Conservation (phyloP, 2,797 vertebrate genomes). For the Girardinus metallicus region DNA sequence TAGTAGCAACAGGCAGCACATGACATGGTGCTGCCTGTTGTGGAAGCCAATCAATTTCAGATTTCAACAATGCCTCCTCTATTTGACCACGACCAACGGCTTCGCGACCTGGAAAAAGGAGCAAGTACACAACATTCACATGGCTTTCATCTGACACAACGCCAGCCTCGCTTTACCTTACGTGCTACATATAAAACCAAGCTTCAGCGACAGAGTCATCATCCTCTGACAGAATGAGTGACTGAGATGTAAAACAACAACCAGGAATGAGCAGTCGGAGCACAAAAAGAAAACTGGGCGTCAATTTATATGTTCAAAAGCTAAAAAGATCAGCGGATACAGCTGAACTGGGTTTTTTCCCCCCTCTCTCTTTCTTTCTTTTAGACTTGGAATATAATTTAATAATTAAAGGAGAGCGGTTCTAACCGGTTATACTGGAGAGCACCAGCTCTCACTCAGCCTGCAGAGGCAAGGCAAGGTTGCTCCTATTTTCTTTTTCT, state of each 20-base stretch:
- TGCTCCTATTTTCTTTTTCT: not conserved
- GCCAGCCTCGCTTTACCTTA: not conserved
- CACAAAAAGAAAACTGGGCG: no score
- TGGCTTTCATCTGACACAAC: not conserved
- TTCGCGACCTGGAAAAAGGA: not conserved
- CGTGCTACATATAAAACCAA: not conserved
- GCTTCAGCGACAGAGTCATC: not conserved
- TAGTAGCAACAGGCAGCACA: not conserved
- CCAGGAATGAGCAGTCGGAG: no score
- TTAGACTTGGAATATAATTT: conserved; percentile 57
- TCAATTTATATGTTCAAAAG: not conserved
- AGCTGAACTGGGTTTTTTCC: conserved; percentile 24
- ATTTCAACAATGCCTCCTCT: not conserved
- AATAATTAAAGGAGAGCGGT: conserved; percentile 77
- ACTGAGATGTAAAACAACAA: conserved; percentile 31
- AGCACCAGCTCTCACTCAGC: conserved; percentile 45
- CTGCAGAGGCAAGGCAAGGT: conserved; percentile 42
- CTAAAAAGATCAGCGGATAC: conserved; percentile 1
- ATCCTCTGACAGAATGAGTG: not conserved
- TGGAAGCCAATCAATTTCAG: conserved; percentile 2
- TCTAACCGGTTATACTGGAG: conserved; percentile 73
- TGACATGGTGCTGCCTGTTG: not conserved
- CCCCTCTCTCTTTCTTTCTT: conserved; percentile 7
- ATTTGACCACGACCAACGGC: not conserved
- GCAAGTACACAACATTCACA: not conserved